These are phyloP conservation scores for Rotaria macrura DNA, from an alignment of 2,888 invertebrate genomes.

Conservation along the genomic window DNA sequence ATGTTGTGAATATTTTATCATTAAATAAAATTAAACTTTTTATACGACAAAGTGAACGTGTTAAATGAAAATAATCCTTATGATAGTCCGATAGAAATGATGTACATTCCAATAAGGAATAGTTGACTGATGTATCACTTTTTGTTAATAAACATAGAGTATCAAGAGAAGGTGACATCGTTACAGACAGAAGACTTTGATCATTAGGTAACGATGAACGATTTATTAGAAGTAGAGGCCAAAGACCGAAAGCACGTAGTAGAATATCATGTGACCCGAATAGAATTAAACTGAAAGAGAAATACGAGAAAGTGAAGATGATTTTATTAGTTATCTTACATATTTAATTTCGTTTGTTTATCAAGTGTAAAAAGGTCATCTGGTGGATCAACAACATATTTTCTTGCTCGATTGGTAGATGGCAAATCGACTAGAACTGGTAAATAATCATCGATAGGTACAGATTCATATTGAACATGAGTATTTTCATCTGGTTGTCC, in stretches of 20 bases:
- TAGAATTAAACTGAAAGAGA: not conserved
- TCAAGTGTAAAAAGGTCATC: not conserved
- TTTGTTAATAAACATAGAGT: not conserved
- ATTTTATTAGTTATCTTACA: not conserved
- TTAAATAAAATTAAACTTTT: conserved; percentile 2
- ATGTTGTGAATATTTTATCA: not conserved
- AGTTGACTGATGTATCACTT: not conserved
- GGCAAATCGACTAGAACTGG: not conserved
- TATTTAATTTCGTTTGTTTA: conserved; percentile 16
- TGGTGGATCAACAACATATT: conserved; percentile 4
- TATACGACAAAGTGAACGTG: conserved; percentile 13
- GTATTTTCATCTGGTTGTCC: not conserved
- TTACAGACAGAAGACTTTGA: not conserved
- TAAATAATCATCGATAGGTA: not conserved
- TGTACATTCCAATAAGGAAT: not conserved
- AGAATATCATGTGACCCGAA: not conserved
- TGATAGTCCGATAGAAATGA: conserved; percentile 13
- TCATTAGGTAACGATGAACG: not conserved
- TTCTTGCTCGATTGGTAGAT: not conserved
- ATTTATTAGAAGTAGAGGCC: conserved; percentile 2
- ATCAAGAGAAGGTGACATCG: not conserved
- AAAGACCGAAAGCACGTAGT: not conserved
- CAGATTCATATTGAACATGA: not conserved
- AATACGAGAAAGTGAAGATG: not conserved
- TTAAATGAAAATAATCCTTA: not conserved